phyloP scores from a whole-genome alignment of 2,888 invertebrate species.

The Scaptomyza parva region DNA sequence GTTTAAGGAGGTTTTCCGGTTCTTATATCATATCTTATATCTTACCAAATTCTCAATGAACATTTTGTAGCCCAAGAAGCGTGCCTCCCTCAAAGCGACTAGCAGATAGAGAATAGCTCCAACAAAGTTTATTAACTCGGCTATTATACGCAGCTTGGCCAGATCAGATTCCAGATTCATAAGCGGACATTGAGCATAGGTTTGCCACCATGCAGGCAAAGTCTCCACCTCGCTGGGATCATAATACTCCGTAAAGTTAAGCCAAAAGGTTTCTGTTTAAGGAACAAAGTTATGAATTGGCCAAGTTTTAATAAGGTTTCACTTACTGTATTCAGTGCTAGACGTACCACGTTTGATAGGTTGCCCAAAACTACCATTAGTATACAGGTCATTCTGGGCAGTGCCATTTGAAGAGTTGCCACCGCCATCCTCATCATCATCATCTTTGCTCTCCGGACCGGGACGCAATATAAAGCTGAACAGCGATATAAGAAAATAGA shows the following conservation, averaged over 20 bases:
- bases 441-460: slow-evolving; percentile 87
- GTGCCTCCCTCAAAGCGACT: slow-evolving; percentile 93
- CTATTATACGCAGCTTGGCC: slow-evolving; percentile 88
- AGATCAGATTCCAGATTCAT: slow-evolving; percentile 83
- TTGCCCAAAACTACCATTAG: slow-evolving; percentile 32
- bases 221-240: slow-evolving; percentile 75
- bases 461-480: slow-evolving; percentile 96
- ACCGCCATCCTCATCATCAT: slow-evolving; percentile 71
- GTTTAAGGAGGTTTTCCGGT: accelerated
- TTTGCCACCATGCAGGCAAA: slow-evolving; percentile 82
- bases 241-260: slow-evolving; percentile 83
- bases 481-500: slow-evolving; percentile 95
- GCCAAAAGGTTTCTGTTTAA: slow-evolving; percentile 82
- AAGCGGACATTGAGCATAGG: slow-evolving; percentile 83
- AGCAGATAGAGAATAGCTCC: slow-evolving; percentile 94
- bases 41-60: slow-evolving; percentile 97
- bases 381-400: slow-evolving; percentile 48
- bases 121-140: slow-evolving; percentile 92
- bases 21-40: not conserved
- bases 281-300: not conserved
- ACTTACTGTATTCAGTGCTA: slow-evolving; percentile 73
- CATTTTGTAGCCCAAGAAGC: slow-evolving; percentile 96
- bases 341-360: slow-evolving; percentile 55
- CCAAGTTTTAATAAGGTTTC: not conserved
- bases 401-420: slow-evolving; percentile 38